These are phyloP conservation scores for Polydrusus pterygomalis DNA, from an alignment of 2,888 invertebrate species.

Conservation along the genomic window DNA sequence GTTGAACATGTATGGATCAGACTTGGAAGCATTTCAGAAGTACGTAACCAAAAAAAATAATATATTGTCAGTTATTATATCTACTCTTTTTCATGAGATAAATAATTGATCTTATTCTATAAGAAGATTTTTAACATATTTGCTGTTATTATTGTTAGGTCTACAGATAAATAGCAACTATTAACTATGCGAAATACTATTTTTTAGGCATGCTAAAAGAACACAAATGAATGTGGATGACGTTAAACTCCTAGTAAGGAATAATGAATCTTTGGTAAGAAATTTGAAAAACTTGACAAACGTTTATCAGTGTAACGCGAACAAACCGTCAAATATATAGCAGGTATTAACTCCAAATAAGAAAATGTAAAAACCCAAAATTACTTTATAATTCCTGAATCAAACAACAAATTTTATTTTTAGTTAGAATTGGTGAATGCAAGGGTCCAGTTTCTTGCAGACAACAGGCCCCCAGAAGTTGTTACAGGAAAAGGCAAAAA, in stretches of 20 bases:
- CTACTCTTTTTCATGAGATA: no score
- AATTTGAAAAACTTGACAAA: no score
- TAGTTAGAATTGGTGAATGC: conserved; percentile 62
- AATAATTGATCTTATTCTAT: neutral
- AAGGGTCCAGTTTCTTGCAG: conserved; percentile 56
- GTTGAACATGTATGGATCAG: conserved; percentile 74
- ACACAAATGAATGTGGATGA: conserved; percentile 78
- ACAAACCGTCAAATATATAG: no score
- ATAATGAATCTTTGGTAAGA: conserved; percentile 78
- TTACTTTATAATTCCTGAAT: no score
- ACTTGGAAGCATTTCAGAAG: conserved; percentile 81
- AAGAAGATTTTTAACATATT: neutral
- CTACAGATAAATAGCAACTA: no score
- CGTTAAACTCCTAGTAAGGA: conserved; percentile 77
- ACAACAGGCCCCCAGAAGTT: conserved; percentile 55
- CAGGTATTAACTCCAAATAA: no score
- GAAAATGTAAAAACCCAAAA: no score
- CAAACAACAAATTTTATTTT: conserved; percentile 48
- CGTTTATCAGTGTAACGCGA: no score
- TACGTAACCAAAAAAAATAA: conserved; percentile 64
- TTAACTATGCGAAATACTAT: no score
- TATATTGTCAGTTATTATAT: neutral
- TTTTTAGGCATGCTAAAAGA: conserved; percentile 78
- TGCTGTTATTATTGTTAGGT: no score
- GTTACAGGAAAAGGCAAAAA: conserved; percentile 54